Evolutionary conservation across 2,888 invertebrate species (phyloP).

Genomic region (Drosophila differens): DNA sequence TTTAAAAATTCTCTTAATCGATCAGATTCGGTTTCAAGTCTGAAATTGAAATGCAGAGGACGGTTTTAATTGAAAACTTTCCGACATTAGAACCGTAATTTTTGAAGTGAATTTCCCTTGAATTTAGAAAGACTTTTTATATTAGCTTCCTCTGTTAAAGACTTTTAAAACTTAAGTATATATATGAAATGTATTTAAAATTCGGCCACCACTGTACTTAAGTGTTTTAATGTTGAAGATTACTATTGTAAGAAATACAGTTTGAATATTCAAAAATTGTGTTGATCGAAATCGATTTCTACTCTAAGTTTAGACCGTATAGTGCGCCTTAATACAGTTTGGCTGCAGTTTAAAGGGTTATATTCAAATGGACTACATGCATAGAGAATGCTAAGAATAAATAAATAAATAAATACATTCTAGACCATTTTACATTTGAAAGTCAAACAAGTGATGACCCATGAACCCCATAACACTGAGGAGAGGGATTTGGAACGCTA

Average conservation of each 20-base stretch:
- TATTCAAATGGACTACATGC: constrained; percentile 52
- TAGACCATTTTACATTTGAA: constrained; percentile 3
- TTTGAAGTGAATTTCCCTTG: not conserved
- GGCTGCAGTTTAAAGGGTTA: constrained; percentile 48
- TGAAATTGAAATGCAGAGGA: not conserved
- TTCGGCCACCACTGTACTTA: not conserved
- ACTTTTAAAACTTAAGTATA: not conserved
- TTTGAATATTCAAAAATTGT: not conserved
- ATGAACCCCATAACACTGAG: constrained; percentile 1
- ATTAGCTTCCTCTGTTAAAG: not conserved
- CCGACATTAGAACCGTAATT: not conserved
- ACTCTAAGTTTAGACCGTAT: constrained; percentile 6
- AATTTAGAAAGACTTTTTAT: not conserved
- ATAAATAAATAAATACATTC: constrained; percentile 15
- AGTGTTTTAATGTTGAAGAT: not conserved
- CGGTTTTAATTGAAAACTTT: not conserved
- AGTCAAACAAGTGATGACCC: constrained; percentile 19
- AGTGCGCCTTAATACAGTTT: constrained; percentile 13
- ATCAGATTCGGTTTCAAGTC: not conserved
- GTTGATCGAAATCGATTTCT: not conserved
- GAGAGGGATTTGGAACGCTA: not conserved
- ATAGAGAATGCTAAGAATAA: constrained; percentile 57
- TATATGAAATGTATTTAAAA: not conserved
- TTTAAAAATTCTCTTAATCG: not conserved
- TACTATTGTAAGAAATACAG: not conserved